A percentile compares a stretch with the other conserved stretches of the same genome.
phyloP scores from a whole-genome alignment of 2,888 invertebrate species.

The Tholera decimalis region DNA sequence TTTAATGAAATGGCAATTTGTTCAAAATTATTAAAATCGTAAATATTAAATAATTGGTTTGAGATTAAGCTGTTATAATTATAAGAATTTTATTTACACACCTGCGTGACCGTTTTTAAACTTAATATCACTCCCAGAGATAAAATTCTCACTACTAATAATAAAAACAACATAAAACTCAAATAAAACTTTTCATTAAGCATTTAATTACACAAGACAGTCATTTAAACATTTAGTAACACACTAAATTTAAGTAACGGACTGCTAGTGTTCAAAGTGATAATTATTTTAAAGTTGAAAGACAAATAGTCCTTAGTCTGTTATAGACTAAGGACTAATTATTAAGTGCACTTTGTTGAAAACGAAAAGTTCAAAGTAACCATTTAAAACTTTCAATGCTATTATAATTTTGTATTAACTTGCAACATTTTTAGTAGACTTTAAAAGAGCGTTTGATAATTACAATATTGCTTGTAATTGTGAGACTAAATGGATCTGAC shows the following conservation, averaged over 20 bases:
- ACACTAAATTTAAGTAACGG: constrained; percentile 13
- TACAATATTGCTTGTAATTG: not conserved
- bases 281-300: constrained; percentile 22
- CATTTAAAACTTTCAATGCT: not conserved
- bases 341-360: constrained; percentile 22
- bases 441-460: constrained; percentile 7
- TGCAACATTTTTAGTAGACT: constrained; percentile 10
- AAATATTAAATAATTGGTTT: too few relatives aligned
- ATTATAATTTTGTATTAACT: constrained; percentile 3
- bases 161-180: not conserved
- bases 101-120: too few relatives aligned
- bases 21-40: too few relatives aligned
- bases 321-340: constrained; percentile 11
- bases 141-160: too few relatives aligned
- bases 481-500: not conserved
- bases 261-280: constrained; percentile 8
- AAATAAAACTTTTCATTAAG: constrained; percentile 13
- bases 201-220: not conserved
- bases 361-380: constrained; percentile 35
- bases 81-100: too few relatives aligned
- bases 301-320: constrained; percentile 18
- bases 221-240: constrained; percentile 14
- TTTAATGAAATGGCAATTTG: not conserved
- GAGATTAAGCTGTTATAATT: too few relatives aligned
- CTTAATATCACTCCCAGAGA: too few relatives aligned